A percentile compares a stretch with the other conserved stretches of the same genome.
These are phyloP conservation scores for Eospalax fontanierii DNA, from an alignment of 2,797 vertebrate genomes.

Conservation along the genomic window DNA sequence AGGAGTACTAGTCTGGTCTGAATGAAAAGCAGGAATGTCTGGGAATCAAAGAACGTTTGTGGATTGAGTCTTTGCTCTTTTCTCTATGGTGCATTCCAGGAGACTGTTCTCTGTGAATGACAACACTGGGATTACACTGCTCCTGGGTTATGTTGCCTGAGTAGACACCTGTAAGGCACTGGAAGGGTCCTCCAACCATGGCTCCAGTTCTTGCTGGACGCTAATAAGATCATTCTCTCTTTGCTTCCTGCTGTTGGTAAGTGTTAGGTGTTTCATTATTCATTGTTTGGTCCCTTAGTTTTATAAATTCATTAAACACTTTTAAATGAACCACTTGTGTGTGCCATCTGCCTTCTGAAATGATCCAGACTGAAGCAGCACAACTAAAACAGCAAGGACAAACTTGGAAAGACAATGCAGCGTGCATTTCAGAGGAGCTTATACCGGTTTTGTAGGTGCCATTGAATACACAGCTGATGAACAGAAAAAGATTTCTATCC, in stretches of 20 bases:
- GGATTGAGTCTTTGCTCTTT: not conserved
- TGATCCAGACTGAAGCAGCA: not conserved
- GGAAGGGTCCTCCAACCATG: not conserved
- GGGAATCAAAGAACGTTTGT: not conserved
- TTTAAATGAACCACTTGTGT: constrained; percentile 63
- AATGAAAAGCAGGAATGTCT: not conserved
- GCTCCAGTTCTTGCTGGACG: not conserved
- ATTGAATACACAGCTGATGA: not conserved
- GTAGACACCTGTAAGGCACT: not conserved
- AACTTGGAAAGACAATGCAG: constrained; percentile 52
- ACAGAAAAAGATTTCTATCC: not conserved
- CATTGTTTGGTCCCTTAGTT: not conserved
- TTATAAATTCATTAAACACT: constrained; percentile 67
- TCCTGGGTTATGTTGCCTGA: not conserved
- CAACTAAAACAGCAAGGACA: constrained; percentile 55
- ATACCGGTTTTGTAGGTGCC: not conserved
- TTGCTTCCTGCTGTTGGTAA: constrained; percentile 36
- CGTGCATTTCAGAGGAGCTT: not conserved
- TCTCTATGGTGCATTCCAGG: not conserved
- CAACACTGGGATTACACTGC: not conserved
- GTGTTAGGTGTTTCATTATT: constrained; percentile 82
- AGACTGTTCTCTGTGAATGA: not conserved
- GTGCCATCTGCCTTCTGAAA: constrained; percentile 72
- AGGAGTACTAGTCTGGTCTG: not conserved
- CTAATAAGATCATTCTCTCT: not conserved